phyloP scores from a whole-genome alignment of 2,113 vertebrate species.

The Chinchilla lanigera region DNA sequence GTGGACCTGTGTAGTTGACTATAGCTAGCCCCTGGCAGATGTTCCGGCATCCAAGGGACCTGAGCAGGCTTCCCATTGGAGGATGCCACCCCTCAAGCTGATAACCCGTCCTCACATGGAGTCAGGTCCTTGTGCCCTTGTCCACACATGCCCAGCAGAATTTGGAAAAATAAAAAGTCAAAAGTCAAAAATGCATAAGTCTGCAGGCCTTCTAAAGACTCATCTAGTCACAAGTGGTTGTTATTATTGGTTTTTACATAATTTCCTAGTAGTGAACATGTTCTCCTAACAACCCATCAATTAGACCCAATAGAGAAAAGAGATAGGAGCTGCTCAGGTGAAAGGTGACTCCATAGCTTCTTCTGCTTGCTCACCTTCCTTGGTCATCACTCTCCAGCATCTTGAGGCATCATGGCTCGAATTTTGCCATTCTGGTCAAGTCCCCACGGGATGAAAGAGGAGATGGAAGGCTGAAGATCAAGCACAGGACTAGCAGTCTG shows the following conservation, averaged over 20 bases:
- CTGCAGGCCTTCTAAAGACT: background rate
- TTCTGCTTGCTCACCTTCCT: no score
- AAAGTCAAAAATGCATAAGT: background rate
- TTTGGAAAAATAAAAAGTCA: background rate
- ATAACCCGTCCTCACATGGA: background rate
- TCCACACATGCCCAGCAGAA: background rate
- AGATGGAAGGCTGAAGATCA: background rate
- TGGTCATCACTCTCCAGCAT: background rate
- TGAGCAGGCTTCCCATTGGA: background rate
- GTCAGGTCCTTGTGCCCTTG: background rate
- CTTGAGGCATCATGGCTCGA: background rate
- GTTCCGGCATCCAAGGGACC: background rate
- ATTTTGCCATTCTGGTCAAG: background rate
- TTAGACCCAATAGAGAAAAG: background rate
- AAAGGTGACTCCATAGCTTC: background rate
- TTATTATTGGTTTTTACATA: background rate
- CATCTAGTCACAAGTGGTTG: background rate
- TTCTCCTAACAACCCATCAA: background rate
- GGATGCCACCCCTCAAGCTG: background rate
- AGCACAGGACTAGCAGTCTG: background rate
- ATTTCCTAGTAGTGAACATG: background rate
- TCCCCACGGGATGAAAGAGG: background rate
- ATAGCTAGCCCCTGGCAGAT: background rate
- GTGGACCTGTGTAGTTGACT: background rate
- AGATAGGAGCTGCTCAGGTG: background rate